Percentiles rank a stretch among this genome's conserved stretches.
Evolutionary conservation across 2,113 vertebrate genomes (phyloP).

Genomic region (Xiphorhynchus elegans): DNA sequence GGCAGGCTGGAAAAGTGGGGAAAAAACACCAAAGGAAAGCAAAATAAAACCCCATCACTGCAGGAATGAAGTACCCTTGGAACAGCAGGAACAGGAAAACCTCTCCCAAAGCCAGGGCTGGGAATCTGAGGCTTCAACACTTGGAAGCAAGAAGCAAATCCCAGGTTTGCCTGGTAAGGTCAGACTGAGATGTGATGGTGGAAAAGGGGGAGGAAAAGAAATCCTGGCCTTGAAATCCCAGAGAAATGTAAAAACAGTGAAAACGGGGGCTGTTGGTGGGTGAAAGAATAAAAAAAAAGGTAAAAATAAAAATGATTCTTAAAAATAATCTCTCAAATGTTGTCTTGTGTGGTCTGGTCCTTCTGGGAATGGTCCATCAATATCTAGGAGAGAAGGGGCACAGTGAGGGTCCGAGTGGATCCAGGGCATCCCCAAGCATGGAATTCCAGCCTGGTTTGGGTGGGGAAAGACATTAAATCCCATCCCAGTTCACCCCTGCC

Average conservation of each 20-base stretch:
- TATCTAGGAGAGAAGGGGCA: slow-evolving; percentile 72
- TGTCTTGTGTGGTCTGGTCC: slow-evolving; percentile 77
- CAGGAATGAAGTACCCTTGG: slow-evolving; percentile 52
- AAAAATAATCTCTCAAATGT: slow-evolving; percentile 79
- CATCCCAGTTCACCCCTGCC: not conserved
- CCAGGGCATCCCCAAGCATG: not conserved
- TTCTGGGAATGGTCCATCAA: slow-evolving; percentile 73
- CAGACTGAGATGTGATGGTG: slow-evolving; percentile 50
- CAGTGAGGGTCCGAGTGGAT: not conserved
- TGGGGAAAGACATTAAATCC: not conserved
- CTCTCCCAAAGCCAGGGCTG: slow-evolving; percentile 46
- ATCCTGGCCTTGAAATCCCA: slow-evolving; percentile 59
- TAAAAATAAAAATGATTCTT: slow-evolving; percentile 71
- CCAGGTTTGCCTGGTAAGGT: slow-evolving; percentile 61
- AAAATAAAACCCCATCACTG: not conserved
- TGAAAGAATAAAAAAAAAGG: not conserved
- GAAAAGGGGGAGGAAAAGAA: not conserved
- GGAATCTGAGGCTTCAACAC: slow-evolving; percentile 63
- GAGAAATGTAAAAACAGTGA: slow-evolving; percentile 19
- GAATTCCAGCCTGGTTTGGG: not conserved
- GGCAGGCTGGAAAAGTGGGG: slow-evolving; percentile 30
- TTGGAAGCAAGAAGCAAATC: slow-evolving; percentile 63
- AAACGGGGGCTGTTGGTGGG: not conserved
- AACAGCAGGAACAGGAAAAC: slow-evolving; percentile 26
- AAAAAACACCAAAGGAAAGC: not conserved